phyloP scores from a whole-genome alignment of 2,113 vertebrate genomes.

The Pelodiscus sinensis region DNA sequence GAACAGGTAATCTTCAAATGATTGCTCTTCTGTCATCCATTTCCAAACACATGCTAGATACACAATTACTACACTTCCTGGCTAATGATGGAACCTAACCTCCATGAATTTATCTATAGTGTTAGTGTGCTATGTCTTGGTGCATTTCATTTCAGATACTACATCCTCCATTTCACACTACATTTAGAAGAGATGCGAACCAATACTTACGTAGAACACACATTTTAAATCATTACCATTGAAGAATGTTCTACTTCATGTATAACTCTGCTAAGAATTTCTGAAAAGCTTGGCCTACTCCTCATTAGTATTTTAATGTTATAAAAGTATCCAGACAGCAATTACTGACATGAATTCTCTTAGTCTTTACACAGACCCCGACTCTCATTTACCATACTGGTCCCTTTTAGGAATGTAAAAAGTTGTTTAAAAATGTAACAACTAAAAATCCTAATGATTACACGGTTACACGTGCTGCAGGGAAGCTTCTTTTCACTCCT shows the following conservation, averaged over 20 bases:
- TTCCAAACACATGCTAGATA: too few relatives aligned
- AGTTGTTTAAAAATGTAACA: too few relatives aligned
- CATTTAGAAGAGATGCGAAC: background rate
- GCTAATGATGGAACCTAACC: too few relatives aligned
- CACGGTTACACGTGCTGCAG: too few relatives aligned
- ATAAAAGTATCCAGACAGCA: background rate
- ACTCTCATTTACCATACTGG: constrained; percentile 4
- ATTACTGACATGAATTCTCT: constrained; percentile 29
- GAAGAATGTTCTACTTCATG: background rate
- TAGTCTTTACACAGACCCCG: background rate
- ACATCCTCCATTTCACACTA: background rate
- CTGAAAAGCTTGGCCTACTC: constrained; percentile 12
- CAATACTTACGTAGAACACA: background rate
- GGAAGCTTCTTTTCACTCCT: too few relatives aligned
- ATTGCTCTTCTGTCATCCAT: too few relatives aligned
- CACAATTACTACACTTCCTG: too few relatives aligned
- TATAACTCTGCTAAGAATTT: background rate
- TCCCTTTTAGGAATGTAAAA: background rate
- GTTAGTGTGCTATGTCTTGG: background rate
- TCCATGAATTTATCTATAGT: too few relatives aligned
- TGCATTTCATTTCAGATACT: background rate
- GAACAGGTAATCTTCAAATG: too few relatives aligned
- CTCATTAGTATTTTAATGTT: constrained; percentile 14
- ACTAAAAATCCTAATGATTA: too few relatives aligned
- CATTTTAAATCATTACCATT: background rate